phyloP scores from a whole-genome alignment of 2,113 vertebrate genomes.

The Dunckerocampus dactyliophorus region DNA sequence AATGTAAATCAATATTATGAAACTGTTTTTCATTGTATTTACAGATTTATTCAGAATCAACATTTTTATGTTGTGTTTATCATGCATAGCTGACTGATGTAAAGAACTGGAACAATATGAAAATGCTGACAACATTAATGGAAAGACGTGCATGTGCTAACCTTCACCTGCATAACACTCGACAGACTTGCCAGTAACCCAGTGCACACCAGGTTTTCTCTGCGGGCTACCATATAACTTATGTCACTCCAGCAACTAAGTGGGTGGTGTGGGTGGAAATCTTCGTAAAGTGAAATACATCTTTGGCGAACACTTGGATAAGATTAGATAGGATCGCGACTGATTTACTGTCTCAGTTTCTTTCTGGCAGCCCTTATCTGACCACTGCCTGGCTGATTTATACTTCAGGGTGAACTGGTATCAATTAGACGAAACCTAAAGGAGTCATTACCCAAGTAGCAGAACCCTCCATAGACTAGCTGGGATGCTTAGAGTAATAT shows the following conservation, averaged over 20 bases:
- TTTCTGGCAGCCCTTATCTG: slow-evolving; percentile 66
- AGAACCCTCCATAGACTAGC: slow-evolving; percentile 54
- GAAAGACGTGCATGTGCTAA: background rate
- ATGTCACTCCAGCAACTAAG: slow-evolving; percentile 29
- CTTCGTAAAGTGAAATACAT: slow-evolving; percentile 60
- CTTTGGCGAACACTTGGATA: slow-evolving; percentile 52
- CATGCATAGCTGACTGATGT: background rate
- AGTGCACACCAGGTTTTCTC: background rate
- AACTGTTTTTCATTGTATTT: too few species aligned
- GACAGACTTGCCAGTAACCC: background rate
- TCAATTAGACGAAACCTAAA: slow-evolving; percentile 68
- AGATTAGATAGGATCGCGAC: slow-evolving; percentile 59
- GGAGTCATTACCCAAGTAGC: slow-evolving; percentile 63
- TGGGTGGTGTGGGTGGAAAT: slow-evolving; percentile 58
- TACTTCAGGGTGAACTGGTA: slow-evolving; percentile 52
- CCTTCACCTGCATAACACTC: slow-evolving; percentile 12
- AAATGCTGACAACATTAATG: slow-evolving; percentile 2
- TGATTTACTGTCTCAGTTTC: slow-evolving; percentile 70
- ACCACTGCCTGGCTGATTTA: slow-evolving; percentile 69
- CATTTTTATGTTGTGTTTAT: too few species aligned
- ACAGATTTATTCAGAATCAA: too few species aligned
- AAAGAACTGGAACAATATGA: background rate
- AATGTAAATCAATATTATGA: too few species aligned
- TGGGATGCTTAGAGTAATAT: slow-evolving; percentile 61
- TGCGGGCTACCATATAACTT: slow-evolving; percentile 9